Evolutionary conservation across 2,888 invertebrate genomes (phyloP).

Genomic region (Choreutis nemorana): DNA sequence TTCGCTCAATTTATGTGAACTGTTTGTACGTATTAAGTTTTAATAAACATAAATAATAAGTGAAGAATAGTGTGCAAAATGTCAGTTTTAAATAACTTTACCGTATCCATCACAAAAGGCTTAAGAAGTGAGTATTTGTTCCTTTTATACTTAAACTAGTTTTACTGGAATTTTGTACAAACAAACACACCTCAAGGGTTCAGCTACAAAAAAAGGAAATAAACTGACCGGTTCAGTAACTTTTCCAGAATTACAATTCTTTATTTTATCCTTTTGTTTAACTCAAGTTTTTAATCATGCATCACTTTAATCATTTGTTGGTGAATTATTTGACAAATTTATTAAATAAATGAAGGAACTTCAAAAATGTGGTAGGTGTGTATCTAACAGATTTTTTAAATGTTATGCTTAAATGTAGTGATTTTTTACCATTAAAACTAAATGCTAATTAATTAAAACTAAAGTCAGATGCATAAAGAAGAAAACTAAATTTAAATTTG

Average conservation of each 20-base stretch:
- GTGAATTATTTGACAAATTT: conserved; percentile 1
- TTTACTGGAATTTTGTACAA: conserved; percentile 3
- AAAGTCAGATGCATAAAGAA: too few relatives aligned
- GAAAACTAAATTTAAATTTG: too few relatives aligned
- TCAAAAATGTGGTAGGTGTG: conserved; percentile 1
- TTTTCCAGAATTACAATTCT: background rate
- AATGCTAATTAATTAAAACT: too few relatives aligned
- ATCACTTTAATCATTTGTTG: conserved; percentile 3
- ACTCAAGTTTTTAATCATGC: conserved; percentile 4
- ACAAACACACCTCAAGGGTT: conserved; percentile 1
- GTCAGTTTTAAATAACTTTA: conserved; percentile 53
- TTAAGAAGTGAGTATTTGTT: conserved; percentile 40
- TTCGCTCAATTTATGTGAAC: conserved; percentile 13
- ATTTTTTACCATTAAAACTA: too few relatives aligned
- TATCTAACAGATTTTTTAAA: too few relatives aligned
- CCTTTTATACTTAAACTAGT: conserved; percentile 2
- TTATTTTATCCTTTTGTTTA: conserved; percentile 7
- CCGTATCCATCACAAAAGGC: conserved; percentile 43
- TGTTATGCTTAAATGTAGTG: too few relatives aligned
- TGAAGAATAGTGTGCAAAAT: conserved; percentile 18
- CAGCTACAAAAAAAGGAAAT: conserved; percentile 1
- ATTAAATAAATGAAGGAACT: conserved; percentile 3
- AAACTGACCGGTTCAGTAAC: background rate
- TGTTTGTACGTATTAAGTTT: conserved; percentile 12
- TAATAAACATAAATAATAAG: conserved; percentile 2